Evolutionary conservation across 1,140 invertebrate species (phyloP), one percentile per base, ranked within the genome.

Genomic region (Tetramorium parvispinum): DNA sequence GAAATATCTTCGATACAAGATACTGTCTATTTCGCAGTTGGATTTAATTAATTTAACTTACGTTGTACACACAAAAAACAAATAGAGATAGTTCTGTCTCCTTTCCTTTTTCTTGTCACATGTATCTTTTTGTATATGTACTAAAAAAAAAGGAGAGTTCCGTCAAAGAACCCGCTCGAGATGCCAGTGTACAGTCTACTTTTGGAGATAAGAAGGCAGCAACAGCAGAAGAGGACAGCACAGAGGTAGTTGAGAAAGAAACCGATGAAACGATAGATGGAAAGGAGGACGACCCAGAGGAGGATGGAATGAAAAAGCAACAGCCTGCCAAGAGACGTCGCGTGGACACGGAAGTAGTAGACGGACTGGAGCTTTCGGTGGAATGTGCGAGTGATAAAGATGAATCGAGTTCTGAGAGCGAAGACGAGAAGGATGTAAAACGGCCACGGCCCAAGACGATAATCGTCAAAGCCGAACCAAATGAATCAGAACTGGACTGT

Each of bases 301-400:
- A 21, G 43, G 63, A 88, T 37, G 73, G 73, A 1, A 51, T 59
- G 0, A 76, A 32, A 40, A 79, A 89, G 2, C 87, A 89, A 78
- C 46, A 61, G 61, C 83, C 6, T 40, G 7, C 2, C 40, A 86
- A 78, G 71, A 82, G 21, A 24, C 18, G 7, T 11, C 55, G 4
- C 32, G 85, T 88, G 32, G 91, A 92, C 27, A 59, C 91, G 24
- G 93, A 94, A 88, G 91, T 94, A 32, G 92, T 93, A 1, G 92
- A 94, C 68, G 94, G 93, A 49, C 81, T 95, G 16, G 94, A 95
- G 68, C 91, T 95, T 79, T 92, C 91, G 18, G 94, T 95, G 21
- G 95, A 95, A 81, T 94, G 93, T 86, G 95, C 94, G 0, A 95
- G 95, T 85, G 95, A 95, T 27, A 93, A 94, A 75, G 94, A 95